phyloP scores from a whole-genome alignment of 2,797 vertebrate species.

The Girardinus metallicus region DNA sequence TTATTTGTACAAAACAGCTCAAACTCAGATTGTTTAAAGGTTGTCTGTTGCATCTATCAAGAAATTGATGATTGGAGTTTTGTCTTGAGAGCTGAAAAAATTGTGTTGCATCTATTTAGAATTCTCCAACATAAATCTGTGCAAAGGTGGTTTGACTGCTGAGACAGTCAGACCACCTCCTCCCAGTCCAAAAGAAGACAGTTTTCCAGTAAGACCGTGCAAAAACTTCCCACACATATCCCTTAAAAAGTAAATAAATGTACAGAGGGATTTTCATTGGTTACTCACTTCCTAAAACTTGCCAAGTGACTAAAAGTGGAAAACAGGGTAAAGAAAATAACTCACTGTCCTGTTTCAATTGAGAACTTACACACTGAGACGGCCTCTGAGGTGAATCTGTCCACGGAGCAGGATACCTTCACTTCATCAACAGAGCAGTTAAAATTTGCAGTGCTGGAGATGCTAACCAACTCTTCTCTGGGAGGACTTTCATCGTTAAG shows the following conservation, averaged over 20 bases:
- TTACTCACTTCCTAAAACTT: slow-evolving; percentile 44
- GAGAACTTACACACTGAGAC: slow-evolving; percentile 59
- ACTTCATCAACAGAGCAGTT: slow-evolving; percentile 41
- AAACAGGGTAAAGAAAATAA: slow-evolving; percentile 3
- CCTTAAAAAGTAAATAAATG: neutral
- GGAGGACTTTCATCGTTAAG: neutral
- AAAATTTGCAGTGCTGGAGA: slow-evolving; percentile 25
- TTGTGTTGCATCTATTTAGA: neutral
- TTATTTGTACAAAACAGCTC: neutral
- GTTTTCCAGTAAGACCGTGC: neutral
- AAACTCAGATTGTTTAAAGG: neutral
- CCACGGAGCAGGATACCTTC: slow-evolving; percentile 45
- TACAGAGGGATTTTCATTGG: slow-evolving; percentile 18
- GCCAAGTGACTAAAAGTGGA: neutral
- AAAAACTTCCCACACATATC: slow-evolving; percentile 11
- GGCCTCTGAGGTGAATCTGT: neutral
- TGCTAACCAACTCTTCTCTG: slow-evolving; percentile 22
- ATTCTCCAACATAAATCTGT: neutral
- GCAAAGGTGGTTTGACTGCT: neutral
- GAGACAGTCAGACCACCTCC: neutral
- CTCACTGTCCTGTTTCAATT: neutral
- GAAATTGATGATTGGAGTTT: neutral
- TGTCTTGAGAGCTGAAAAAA: neutral
- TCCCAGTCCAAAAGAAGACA: neutral
- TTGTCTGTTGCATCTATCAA: neutral